A percentile compares a stretch with the other conserved stretches of the same genome.
Evolutionary conservation across 2,888 invertebrate species (phyloP).

Genomic region (Xestia ashworthii): DNA sequence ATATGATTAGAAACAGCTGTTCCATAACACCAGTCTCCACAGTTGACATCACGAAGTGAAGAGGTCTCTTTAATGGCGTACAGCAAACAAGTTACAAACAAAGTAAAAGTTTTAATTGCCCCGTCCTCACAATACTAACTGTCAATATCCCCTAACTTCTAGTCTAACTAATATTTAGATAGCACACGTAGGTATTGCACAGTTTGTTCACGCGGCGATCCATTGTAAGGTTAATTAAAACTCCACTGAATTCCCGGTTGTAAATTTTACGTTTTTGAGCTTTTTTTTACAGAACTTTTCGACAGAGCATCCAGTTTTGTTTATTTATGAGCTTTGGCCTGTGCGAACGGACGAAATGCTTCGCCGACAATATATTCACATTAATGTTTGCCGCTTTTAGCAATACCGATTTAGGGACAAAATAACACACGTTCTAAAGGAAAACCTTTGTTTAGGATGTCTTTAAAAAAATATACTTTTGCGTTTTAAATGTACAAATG

Average conservation of each 20-base stretch:
- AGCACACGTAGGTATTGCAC: constrained; percentile 47
- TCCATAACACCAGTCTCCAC: background rate
- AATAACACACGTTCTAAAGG: constrained; percentile 68
- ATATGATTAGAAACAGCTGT: background rate
- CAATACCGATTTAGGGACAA: constrained; percentile 80
- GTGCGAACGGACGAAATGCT: constrained; percentile 81
- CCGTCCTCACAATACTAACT: constrained; percentile 14
- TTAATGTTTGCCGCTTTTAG: constrained; percentile 82
- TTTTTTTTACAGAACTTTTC: constrained; percentile 85
- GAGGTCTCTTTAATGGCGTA: background rate
- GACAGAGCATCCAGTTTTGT: constrained; percentile 89
- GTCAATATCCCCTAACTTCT: constrained; percentile 38
- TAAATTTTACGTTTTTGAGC: constrained; percentile 86
- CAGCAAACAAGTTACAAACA: constrained; percentile 1
- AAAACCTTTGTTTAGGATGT: constrained; percentile 70
- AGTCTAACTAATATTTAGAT: constrained; percentile 57
- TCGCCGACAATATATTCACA: constrained; percentile 85
- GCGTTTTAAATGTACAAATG: constrained; percentile 63
- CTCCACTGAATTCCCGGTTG: constrained; percentile 86
- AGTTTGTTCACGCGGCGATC: constrained; percentile 59
- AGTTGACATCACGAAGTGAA: background rate
- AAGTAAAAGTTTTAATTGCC: constrained; percentile 21
- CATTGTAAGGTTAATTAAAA: constrained; percentile 87
- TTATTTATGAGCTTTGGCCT: constrained; percentile 89
- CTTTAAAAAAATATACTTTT: constrained; percentile 69